Conservation (phyloP, 1,140 invertebrate species). For the Zophobas atratus region DNA sequence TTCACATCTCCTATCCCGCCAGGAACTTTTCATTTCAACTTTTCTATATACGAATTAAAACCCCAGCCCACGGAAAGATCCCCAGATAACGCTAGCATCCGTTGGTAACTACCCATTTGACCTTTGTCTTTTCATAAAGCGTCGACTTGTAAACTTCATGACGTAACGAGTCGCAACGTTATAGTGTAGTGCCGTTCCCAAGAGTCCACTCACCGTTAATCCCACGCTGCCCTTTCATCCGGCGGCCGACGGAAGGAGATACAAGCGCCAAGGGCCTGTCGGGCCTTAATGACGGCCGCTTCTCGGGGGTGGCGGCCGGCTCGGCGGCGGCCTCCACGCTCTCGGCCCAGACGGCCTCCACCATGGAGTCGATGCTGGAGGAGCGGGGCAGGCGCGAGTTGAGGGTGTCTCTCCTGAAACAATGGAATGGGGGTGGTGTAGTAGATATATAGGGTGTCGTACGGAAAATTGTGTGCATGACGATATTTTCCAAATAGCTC, state of each 20-base stretch:
- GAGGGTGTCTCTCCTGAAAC: conserved; percentile 72
- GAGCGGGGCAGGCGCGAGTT: conserved; percentile 77
- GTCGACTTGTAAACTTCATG: conserved; percentile 23
- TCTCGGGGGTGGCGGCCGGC: conserved; percentile 68
- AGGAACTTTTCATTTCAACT: too few species aligned
- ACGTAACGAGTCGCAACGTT: conserved; percentile 14
- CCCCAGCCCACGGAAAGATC: too few species aligned
- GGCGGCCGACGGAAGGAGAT: conserved; percentile 80
- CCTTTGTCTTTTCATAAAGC: conserved; percentile 18
- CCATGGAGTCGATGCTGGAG: conserved; percentile 84
- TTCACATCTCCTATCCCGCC: too few species aligned
- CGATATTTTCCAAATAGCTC: too few species aligned
- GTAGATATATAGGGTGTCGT: too few species aligned
- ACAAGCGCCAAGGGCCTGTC: conserved; percentile 75
- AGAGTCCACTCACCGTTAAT: conserved; percentile 76
- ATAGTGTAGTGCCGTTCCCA: neutral
- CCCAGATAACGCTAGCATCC: too few species aligned
- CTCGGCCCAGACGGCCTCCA: conserved; percentile 75
- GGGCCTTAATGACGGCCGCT: conserved; percentile 66
- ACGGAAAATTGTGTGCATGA: too few species aligned
- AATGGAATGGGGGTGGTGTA: neutral
- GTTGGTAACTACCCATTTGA: neutral
- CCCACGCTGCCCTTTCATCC: conserved; percentile 81
- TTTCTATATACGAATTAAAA: too few species aligned
- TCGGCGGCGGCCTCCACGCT: conserved; percentile 69